Conservation (phyloP, 37 sponge, comb jelly and placozoan species). For the Mnemiopsis leidyi region DNA sequence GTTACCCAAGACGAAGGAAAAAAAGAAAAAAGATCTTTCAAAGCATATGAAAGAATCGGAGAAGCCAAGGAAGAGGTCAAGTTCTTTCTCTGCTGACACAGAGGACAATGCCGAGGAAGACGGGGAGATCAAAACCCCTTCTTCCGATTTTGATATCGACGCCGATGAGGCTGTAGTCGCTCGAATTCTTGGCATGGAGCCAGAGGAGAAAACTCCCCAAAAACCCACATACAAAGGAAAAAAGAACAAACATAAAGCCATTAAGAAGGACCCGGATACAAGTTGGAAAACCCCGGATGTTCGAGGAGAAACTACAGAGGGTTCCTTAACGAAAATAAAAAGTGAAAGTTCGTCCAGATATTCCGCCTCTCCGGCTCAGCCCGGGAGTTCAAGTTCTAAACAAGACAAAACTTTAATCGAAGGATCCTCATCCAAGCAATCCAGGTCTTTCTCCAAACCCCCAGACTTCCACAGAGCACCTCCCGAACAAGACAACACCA, state of each 20-base stretch:
- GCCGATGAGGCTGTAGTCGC: neutral
- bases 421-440: neutral
- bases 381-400: neutral
- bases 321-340: neutral
- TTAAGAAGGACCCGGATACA: neutral
- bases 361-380: neutral
- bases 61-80: slow-evolving; percentile 2
- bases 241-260: slow-evolving; percentile 22
- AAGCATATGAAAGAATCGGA: neutral
- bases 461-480: neutral
- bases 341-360: neutral
- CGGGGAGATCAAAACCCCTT: neutral
- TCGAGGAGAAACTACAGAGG: neutral
- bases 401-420: neutral
- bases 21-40: neutral
- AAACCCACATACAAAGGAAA: neutral
- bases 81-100: neutral
- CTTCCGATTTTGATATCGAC: neutral
- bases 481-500: neutral
- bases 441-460: neutral
- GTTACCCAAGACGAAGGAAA: neutral
- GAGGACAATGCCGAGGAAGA: neutral
- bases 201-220: neutral
- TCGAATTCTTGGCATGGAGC: neutral
- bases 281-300: neutral